Percentiles rank a stretch among this genome's conserved stretches.
Evolutionary conservation across 2,113 vertebrate genomes (phyloP).

Genomic region (Aegypius monachus): DNA sequence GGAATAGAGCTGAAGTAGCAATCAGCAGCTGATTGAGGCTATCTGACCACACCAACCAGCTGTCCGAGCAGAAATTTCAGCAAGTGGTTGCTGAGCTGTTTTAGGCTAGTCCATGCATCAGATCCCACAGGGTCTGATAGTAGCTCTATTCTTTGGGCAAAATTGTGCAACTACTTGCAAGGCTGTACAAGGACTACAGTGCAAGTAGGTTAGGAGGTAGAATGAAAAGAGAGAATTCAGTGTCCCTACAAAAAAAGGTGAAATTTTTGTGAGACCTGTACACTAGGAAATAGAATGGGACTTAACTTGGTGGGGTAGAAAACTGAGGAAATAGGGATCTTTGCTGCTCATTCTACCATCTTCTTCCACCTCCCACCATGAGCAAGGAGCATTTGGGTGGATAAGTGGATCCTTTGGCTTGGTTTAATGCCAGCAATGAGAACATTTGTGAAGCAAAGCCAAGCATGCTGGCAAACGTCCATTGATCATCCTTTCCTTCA

Average conservation of each 20-base stretch:
- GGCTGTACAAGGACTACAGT: not conserved
- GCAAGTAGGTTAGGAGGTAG: not conserved
- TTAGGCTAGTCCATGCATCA: not conserved
- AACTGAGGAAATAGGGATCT: not conserved
- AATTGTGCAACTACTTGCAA: not conserved
- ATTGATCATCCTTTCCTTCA: conserved; percentile 49
- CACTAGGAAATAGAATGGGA: not conserved
- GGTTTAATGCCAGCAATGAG: conserved; percentile 30
- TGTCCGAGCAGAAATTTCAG: not conserved
- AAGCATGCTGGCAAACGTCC: conserved; percentile 44
- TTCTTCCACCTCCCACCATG: not conserved
- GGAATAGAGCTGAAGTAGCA: not conserved
- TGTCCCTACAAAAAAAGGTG: not conserved
- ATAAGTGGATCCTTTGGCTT: conserved; percentile 25
- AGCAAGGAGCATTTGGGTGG: not conserved
- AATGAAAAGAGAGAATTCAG: not conserved
- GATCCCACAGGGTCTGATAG: not conserved
- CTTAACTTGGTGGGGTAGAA: not conserved
- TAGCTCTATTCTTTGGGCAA: not conserved
- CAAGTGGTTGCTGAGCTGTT: not conserved
- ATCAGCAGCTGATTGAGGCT: not conserved
- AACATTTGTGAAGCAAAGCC: conserved; percentile 47
- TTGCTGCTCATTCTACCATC: not conserved
- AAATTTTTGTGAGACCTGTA: not conserved
- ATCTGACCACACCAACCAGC: not conserved